Percentiles rank a stretch among this genome's conserved stretches.
Evolutionary conservation across 2,888 invertebrate species (phyloP).

Genomic region (Chrysomela aeneicollis): DNA sequence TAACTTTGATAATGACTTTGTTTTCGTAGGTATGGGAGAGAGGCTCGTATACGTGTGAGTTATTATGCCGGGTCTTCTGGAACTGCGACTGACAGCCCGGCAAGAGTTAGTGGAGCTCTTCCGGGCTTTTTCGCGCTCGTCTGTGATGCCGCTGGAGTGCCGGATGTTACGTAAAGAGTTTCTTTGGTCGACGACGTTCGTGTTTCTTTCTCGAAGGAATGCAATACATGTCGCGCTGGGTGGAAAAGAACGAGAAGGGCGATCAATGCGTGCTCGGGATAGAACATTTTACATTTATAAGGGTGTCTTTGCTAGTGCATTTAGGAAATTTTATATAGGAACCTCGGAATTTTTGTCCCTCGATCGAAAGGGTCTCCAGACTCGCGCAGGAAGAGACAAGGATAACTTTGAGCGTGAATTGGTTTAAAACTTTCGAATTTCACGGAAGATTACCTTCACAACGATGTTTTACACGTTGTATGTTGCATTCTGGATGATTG

Average conservation of each 20-base stretch:
- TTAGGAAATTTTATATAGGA: too few relatives aligned
- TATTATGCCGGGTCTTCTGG: conserved; percentile 29
- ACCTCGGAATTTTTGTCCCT: too few relatives aligned
- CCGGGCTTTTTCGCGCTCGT: conserved; percentile 12
- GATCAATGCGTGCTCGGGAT: not conserved
- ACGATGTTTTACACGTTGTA: too few relatives aligned
- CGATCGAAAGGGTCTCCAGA: too few relatives aligned
- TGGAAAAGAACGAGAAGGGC: not conserved
- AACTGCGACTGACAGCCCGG: conserved; percentile 35
- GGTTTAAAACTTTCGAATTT: too few relatives aligned
- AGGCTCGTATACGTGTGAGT: conserved; percentile 22
- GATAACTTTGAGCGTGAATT: too few relatives aligned
- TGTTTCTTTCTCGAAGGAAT: not conserved
- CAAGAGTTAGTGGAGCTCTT: conserved; percentile 32
- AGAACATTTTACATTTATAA: too few relatives aligned
- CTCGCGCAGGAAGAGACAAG: too few relatives aligned
- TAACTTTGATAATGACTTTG: conserved; percentile 54
- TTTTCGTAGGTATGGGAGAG: conserved; percentile 41
- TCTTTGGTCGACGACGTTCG: not conserved
- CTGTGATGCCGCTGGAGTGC: not conserved
- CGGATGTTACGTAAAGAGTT: not conserved
- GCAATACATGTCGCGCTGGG: not conserved
- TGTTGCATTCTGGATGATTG: too few relatives aligned
- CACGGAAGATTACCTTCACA: too few relatives aligned
- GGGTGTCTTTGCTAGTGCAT: too few relatives aligned